Evolutionary conservation across 64 coral and sea anemone genomes (phyloP).

Genomic region (Actinia tenebrosa): DNA sequence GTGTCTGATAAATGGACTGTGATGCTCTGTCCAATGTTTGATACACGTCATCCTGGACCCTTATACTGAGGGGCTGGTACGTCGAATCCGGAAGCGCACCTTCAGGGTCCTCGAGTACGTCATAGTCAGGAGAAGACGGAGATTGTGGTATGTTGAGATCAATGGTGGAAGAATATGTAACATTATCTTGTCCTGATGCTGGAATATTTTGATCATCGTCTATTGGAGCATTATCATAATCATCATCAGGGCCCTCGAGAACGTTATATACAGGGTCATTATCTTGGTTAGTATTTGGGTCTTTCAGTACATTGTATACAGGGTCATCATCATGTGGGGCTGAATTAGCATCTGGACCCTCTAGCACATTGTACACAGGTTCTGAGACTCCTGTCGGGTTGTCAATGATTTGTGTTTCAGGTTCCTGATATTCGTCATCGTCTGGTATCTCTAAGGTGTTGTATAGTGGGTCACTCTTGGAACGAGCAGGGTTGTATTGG

Average conservation of each 20-base stretch:
- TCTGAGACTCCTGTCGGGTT: neutral
- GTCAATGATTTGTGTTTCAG: neutral
- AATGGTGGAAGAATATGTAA: slow-evolving; percentile 9
- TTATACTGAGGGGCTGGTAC: neutral
- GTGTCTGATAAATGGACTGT: neutral
- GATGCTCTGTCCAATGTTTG: slow-evolving; percentile 2
- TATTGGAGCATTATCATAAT: slow-evolving; percentile 13
- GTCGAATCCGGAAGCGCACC: neutral
- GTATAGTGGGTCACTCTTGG: neutral
- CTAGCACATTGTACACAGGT: slow-evolving; percentile 15
- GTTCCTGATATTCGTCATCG: neutral
- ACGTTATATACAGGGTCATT: neutral
- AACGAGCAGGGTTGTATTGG: neutral
- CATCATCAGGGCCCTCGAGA: neutral
- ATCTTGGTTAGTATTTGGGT: too few relatives aligned
- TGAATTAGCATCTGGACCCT: neutral
- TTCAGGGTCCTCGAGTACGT: neutral
- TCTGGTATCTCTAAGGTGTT: too few relatives aligned
- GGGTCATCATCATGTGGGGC: neutral
- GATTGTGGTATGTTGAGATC: neutral
- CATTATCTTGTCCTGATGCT: slow-evolving; percentile 1
- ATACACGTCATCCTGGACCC: slow-evolving; percentile 13
- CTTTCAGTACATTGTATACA: too few relatives aligned
- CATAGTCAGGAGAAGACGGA: neutral
- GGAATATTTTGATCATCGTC: neutral